A percentile compares a stretch with the other conserved stretches of the same genome.
Conservation (phyloP, 1,140 invertebrate species). For the Meloidogyne chitwoodi region DNA sequence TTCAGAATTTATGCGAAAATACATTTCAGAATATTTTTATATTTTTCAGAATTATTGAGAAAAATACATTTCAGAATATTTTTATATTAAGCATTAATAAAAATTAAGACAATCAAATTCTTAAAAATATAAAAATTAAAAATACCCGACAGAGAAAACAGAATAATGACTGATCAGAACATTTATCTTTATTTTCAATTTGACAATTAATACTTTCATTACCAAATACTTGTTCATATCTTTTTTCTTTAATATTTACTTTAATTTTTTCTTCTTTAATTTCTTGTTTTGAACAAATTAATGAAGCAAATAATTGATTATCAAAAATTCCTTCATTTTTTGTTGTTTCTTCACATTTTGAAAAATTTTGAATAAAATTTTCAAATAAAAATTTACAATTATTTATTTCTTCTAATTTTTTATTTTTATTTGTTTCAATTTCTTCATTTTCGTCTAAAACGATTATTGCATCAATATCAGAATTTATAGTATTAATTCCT, state of each 20-base stretch:
- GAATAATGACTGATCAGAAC: background rate
- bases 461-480: background rate
- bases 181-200: background rate
- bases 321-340: background rate
- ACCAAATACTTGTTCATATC: background rate
- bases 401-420: background rate
- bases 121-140: background rate
- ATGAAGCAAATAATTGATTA: background rate
- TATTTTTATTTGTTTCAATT: background rate
- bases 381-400: background rate
- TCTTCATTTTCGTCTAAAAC: background rate
- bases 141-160: background rate
- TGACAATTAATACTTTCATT: background rate
- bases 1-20: no score
- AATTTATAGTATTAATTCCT: background rate
- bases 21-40: no score
- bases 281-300: background rate
- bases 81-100: no score
- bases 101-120: no score
- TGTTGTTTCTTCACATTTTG: background rate
- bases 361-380: background rate
- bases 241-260: background rate
- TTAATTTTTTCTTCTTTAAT: background rate
- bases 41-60: no score
- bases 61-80: no score